Base-by-base conservation (phyloP, 2,888 invertebrate genomes). In the Drosophila picticornis region DNA sequence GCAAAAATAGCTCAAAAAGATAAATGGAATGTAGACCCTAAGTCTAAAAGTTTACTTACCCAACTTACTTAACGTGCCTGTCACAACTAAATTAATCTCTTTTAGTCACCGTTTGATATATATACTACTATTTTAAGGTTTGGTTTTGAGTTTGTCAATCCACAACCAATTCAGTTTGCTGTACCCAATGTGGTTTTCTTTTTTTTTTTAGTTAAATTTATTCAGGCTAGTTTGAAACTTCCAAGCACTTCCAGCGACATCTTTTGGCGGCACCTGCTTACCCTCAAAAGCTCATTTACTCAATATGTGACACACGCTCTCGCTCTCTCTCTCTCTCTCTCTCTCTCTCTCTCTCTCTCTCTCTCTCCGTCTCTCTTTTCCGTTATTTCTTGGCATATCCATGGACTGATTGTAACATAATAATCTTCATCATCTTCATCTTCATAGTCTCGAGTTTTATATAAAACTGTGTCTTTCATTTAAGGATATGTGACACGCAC, bases 1-100 rank as follows among this genome's bases (percentile, higher is more conserved):
- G 29, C 73, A 48, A 50, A 64, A 62, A 16, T 13, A 34, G 16
- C 34, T 2, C 16, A 5, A 34, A 16, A 34, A 16, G 31, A 38
- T 57, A 57, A n/a, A 40, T 40, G 40, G n/a, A 40, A 40, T n/a
- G 40, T n/a, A 11, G 40, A 40, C n/a, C 40, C 1, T 10, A n/a
- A 10, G n/a, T 40, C 40, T n/a, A 11, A n/a, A n/a, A 40, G 40
- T 10, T n/a, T n/a, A 40, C n/a, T n/a, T 40, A n/a, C n/a, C 36
- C 11, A 11, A 10, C 36, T n/a, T 38, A 38, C 38, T 19, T 40
- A n/a, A 5, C 40, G 5, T 40, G 10, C 10, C 40, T n/a, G 10
- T 40, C 10, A 0, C 40, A 10, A n/a, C 40, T 10, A 10, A 40
- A 5, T 40, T 40, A n/a, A 40, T 40, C n/a, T n/a, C 46, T 25